Evolutionary conservation across 2,113 vertebrate species (phyloP).

Genomic region (Sprattus sprattus): DNA sequence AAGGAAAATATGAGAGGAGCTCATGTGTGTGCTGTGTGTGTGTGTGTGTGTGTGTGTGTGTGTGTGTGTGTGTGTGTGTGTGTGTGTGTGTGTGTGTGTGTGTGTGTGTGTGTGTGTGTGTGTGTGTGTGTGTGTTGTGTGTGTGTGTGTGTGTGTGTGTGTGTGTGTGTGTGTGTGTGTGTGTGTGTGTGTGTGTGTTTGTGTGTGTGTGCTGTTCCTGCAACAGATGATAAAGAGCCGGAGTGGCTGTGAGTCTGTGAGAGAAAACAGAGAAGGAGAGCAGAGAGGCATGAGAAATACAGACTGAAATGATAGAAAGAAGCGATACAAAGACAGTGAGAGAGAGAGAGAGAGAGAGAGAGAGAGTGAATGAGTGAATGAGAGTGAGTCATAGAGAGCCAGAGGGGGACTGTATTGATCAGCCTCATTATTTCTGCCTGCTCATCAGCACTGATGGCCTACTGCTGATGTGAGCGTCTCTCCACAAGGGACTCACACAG

Average conservation of each 20-base stretch:
- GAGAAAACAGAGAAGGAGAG: neutral
- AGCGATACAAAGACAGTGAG: constrained; percentile 3
- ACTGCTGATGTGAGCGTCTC: constrained; percentile 26
- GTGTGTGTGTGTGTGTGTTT: too few species aligned
- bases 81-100: too few species aligned
- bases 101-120: too few species aligned
- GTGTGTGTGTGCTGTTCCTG: too few species aligned
- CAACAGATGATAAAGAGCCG: neutral
- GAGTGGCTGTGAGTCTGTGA: neutral
- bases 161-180: too few species aligned
- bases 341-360: neutral
- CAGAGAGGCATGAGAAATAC: neutral
- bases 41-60: neutral
- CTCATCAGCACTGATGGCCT: constrained; percentile 39
- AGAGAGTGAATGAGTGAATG: neutral
- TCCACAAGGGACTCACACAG: constrained; percentile 16
- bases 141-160: too few species aligned
- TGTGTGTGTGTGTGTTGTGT: too few species aligned
- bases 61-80: too few species aligned
- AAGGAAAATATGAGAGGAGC: constrained; percentile 13
- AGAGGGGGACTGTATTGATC: constrained; percentile 23
- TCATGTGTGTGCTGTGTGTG: too few species aligned
- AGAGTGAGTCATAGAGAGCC: constrained; percentile 17
- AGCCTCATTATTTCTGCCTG: constrained; percentile 32
- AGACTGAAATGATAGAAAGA: neutral